These are phyloP conservation scores for Salvelinus alpinus DNA, from an alignment of 2,113 vertebrate genomes.

Conservation along the genomic window DNA sequence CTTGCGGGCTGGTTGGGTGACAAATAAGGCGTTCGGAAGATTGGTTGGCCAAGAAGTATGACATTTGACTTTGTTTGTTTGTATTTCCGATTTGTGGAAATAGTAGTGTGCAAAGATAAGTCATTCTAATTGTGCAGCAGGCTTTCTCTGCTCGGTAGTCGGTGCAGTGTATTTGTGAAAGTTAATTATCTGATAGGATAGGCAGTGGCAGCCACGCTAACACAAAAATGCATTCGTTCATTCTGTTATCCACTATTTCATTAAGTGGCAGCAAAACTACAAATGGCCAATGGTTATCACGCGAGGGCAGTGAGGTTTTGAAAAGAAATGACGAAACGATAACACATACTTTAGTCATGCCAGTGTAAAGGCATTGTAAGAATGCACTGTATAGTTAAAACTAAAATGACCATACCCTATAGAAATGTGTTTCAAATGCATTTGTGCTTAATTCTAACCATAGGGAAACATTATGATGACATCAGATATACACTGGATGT, in stretches of 20 bases:
- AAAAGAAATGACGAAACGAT: conserved; percentile 61
- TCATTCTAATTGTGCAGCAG: conserved; percentile 67
- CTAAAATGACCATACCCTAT: conserved; percentile 26
- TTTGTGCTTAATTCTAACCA: too few relatives aligned
- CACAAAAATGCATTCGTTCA: conserved; percentile 72
- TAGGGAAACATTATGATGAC: too few relatives aligned
- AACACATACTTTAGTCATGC: conserved; percentile 44
- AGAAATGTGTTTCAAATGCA: not conserved
- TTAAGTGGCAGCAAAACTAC: conserved; percentile 72
- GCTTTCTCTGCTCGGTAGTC: conserved; percentile 64
- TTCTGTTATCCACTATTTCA: conserved; percentile 77
- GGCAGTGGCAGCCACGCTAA: conserved; percentile 69
- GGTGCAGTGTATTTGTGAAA: conserved; percentile 78
- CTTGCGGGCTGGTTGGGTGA: conserved; percentile 16
- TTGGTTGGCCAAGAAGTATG: conserved; percentile 46
- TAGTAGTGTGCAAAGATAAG: conserved; percentile 64
- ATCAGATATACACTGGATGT: too few relatives aligned
- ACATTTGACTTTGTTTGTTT: conserved; percentile 67
- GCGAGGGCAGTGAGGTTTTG: conserved; percentile 53
- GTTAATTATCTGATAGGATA: conserved; percentile 88
- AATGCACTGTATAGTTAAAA: not conserved
- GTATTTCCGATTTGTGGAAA: conserved; percentile 52
- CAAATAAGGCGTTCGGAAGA: conserved; percentile 40
- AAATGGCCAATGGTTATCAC: conserved; percentile 72
- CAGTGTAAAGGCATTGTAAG: not conserved